A percentile compares a stretch with the other conserved stretches of the same genome.
Evolutionary conservation across 2,888 invertebrate genomes (phyloP).

Genomic region (Rutpela maculata): DNA sequence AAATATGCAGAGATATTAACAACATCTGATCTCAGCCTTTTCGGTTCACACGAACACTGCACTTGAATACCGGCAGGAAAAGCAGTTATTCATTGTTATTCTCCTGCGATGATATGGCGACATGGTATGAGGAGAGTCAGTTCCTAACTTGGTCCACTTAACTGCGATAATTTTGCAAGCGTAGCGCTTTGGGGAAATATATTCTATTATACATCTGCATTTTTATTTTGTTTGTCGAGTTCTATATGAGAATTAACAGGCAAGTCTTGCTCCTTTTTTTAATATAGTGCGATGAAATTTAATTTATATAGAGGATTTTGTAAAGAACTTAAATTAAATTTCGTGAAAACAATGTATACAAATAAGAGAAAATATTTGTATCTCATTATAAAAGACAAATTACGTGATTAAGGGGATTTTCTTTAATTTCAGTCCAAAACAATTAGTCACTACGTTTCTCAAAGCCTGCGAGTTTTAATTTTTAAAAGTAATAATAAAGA

Average conservation of each 20-base stretch:
- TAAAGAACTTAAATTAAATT: conserved; percentile 22
- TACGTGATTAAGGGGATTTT: not conserved
- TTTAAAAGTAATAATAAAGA: too few relatives aligned
- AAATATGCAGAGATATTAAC: conserved; percentile 38
- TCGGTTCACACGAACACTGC: conserved; percentile 28
- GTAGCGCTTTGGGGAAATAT: conserved; percentile 33
- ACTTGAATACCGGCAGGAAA: conserved; percentile 4
- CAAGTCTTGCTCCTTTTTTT: not conserved
- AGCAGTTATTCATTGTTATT: conserved; percentile 34
- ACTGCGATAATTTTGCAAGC: conserved; percentile 37
- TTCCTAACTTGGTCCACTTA: conserved; percentile 24
- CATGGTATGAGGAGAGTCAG: conserved; percentile 14
- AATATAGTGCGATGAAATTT: conserved; percentile 20
- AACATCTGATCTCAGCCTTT: conserved; percentile 33
- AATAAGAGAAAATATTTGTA: conserved; percentile 3
- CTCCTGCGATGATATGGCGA: conserved; percentile 24
- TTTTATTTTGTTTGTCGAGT: conserved; percentile 35
- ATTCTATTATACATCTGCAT: conserved; percentile 39
- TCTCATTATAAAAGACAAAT: not conserved
- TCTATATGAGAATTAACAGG: conserved; percentile 39
- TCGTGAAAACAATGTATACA: conserved; percentile 4
- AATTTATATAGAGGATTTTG: conserved; percentile 10
- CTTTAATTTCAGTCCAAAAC: not conserved
- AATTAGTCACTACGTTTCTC: not conserved
- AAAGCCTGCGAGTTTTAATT: not conserved